These are phyloP conservation scores for Steromphala cineraria DNA, from an alignment of 2,888 invertebrate genomes.

Conservation along the genomic window DNA sequence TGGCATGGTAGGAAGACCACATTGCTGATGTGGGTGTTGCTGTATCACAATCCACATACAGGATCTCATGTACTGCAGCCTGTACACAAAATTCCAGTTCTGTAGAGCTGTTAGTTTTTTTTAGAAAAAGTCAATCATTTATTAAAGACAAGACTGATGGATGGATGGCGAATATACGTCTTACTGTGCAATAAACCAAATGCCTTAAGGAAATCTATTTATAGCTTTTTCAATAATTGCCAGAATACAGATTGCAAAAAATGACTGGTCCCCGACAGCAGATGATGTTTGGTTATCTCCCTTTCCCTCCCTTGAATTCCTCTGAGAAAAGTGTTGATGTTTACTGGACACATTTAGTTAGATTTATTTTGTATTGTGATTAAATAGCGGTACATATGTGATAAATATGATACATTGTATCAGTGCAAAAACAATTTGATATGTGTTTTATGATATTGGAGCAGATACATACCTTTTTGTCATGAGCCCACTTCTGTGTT, in stretches of 20 bases:
- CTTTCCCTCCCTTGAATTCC: conserved; percentile 10
- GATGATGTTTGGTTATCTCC: not conserved
- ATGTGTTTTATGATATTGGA: not conserved
- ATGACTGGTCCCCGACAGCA: conserved; percentile 2
- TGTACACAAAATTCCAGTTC: too few species aligned
- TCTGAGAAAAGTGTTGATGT: not conserved
- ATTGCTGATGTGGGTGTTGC: conserved; percentile 17
- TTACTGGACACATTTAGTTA: not conserved
- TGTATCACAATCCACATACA: conserved; percentile 18
- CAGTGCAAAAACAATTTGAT: too few species aligned
- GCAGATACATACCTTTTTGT: not conserved
- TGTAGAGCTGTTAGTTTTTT: too few species aligned
- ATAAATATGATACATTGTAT: too few species aligned
- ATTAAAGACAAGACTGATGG: too few species aligned
- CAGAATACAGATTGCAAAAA: not conserved
- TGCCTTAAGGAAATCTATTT: too few species aligned
- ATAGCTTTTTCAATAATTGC: too few species aligned
- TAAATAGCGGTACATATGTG: too few species aligned
- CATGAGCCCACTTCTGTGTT: not conserved
- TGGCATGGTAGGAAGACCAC: conserved; percentile 22
- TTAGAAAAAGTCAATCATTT: too few species aligned
- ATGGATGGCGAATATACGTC: too few species aligned
- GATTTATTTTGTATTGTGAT: not conserved
- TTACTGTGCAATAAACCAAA: too few species aligned
- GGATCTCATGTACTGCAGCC: conserved; percentile 11